Base-by-base conservation (phyloP, 1,140 invertebrate genomes). In the Solenopsis fugax region DNA sequence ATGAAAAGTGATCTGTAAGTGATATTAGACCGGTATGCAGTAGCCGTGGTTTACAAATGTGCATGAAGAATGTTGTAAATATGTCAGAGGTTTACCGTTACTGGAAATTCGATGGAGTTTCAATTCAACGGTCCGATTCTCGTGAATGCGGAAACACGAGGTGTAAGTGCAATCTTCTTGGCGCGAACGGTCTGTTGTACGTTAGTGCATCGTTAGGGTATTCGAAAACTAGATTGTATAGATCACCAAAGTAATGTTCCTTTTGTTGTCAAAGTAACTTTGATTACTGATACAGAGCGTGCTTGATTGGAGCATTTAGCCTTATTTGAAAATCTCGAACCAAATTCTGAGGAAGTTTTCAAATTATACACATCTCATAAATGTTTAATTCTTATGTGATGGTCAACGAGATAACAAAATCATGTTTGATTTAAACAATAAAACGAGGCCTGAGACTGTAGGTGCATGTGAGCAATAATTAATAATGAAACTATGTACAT, bases 401-500 rank as follows among this genome's bases (percentile, higher is more conserved):
- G 56, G 45, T 13, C 34, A 56, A 45, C 6, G 12, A 13, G 4
- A 58, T 48, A 58, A 75, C 13, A 6, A 18, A 12, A 56, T 84
- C 4, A 13, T 12, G 48, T 60, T 48, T 48, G 18, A 37, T 75
- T 84, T 75, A 18, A 71, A 85, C 13, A 4, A 29, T 24, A 10
- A 85, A 64, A 65, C n/a, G 56, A 78, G 48, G 50, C 80, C 50
- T 21, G 67, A 73, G 73, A 67, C 52, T 54, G 88, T 72, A 75
- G 60, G 62, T 86, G 21, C 62, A 84, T 75, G 65, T 69, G 81
- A 91, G 89, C 89, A 91, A 91, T 91, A 91, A 91, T 84, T 82
- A 64, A 72, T 77, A 88, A 80, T 88, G 75, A 78, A 64, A 56
- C 21, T 54, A 85, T 82, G 88, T 90, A 89, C 48, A 89, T 87